A percentile compares a stretch with the other conserved stretches of the same genome.
phyloP scores from a whole-genome alignment of 2,797 vertebrate species.

The Tangara arthus region DNA sequence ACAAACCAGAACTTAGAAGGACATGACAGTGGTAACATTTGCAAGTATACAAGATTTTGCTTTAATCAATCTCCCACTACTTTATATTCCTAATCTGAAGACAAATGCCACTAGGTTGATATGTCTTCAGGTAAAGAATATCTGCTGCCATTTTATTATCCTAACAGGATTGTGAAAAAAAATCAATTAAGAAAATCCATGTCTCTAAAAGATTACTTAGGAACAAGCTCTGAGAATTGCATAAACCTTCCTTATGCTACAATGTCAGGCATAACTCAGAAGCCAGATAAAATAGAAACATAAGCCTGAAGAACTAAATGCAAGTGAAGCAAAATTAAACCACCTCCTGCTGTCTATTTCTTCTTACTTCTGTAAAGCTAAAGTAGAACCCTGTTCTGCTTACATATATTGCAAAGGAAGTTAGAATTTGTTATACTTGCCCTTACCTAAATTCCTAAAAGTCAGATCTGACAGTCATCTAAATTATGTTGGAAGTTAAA shows the following conservation, averaged over 20 bases:
- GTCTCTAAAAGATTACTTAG: conserved; percentile 12
- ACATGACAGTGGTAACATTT: neutral
- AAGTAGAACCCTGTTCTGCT: neutral
- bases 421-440: neutral
- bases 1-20: neutral
- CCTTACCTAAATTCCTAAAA: neutral
- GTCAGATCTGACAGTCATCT: neutral
- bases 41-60: conserved; percentile 13
- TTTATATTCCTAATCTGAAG: conserved; percentile 32
- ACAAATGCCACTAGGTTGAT: conserved; percentile 17
- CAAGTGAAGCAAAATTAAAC: conserved; percentile 29
- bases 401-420: neutral
- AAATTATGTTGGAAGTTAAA: neutral
- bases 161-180: conserved; percentile 8
- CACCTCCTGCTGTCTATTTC: neutral
- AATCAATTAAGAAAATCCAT: conserved; percentile 15
- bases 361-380: neutral
- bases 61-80: conserved; percentile 39
- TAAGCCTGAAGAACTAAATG: neutral
- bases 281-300: neutral
- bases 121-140: conserved; percentile 20
- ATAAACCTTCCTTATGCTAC: neutral
- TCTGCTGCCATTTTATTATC: conserved; percentile 30
- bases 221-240: conserved; percentile 13
- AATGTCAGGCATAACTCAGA: neutral